Conservation (phyloP, 2,888 invertebrate genomes). For the Eudemis profundana region DNA sequence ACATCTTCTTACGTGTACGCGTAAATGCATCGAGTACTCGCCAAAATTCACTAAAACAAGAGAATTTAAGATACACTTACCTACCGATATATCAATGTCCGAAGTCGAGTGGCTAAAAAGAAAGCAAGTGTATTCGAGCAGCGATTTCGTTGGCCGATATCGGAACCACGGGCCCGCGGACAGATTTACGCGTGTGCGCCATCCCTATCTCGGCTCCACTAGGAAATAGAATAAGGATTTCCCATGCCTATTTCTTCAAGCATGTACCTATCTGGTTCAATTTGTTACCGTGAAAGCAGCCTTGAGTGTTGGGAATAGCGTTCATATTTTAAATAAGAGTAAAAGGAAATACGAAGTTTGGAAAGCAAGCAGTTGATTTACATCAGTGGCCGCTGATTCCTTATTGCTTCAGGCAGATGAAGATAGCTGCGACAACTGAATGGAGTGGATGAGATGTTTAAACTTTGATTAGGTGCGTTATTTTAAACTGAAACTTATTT, state of each 20-base stretch:
- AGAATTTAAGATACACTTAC: constrained; percentile 24
- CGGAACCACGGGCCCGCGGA: constrained; percentile 53
- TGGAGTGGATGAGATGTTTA: constrained; percentile 9
- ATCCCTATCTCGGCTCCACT: constrained; percentile 31
- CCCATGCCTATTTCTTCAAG: constrained; percentile 41
- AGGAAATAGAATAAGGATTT: constrained; percentile 44
- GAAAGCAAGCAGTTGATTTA: constrained; percentile 27
- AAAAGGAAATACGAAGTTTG: neutral
- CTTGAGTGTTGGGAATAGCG: neutral
- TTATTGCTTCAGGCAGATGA: constrained; percentile 29
- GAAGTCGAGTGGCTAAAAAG: constrained; percentile 50
- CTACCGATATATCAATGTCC: constrained; percentile 48
- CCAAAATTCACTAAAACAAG: constrained; percentile 23
- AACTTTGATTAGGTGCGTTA: neutral
- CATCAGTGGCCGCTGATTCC: constrained; percentile 33
- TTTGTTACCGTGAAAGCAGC: constrained; percentile 6
- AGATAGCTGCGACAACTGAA: constrained; percentile 22
- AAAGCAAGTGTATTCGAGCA: constrained; percentile 50
- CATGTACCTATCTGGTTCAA: neutral
- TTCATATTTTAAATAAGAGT: neutral
- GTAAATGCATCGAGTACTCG: neutral
- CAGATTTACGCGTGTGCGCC: constrained; percentile 68
- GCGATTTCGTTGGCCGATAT: constrained; percentile 52
- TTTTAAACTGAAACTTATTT: neutral
- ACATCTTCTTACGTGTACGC: neutral